These are phyloP conservation scores for Thamnophis sirtalis DNA, from an alignment of 2,113 vertebrate species.

Conservation along the genomic window DNA sequence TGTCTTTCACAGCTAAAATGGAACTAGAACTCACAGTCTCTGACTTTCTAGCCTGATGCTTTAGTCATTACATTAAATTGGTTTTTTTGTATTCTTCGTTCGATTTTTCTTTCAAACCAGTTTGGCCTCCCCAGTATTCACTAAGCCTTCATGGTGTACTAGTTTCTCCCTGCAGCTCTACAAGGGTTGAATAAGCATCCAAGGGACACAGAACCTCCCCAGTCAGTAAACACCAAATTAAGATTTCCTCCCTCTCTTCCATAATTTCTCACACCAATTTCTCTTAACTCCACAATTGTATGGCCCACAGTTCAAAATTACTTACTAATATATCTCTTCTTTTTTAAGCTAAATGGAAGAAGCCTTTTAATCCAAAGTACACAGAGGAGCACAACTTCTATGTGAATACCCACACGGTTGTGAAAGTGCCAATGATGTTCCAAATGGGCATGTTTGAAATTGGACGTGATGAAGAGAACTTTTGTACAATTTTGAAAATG, in stretches of 20 bases:
- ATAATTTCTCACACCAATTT: background rate
- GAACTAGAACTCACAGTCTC: too few relatives aligned
- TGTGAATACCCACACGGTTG: constrained; percentile 14
- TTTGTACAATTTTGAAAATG: constrained; percentile 50
- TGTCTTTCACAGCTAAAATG: too few relatives aligned
- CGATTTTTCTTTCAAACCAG: too few relatives aligned
- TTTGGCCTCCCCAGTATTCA: too few relatives aligned
- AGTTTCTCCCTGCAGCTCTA: background rate
- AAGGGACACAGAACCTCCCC: background rate
- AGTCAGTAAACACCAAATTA: background rate
- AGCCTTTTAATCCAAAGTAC: constrained; percentile 51
- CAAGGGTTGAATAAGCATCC: background rate
- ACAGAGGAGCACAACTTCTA: constrained; percentile 52
- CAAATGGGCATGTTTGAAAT: constrained; percentile 31
- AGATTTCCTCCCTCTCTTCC: background rate
- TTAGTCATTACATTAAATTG: too few relatives aligned
- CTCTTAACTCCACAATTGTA: background rate
- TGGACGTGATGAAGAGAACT: constrained; percentile 19
- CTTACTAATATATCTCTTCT: background rate
- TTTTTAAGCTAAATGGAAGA: constrained; percentile 54
- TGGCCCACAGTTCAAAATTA: background rate
- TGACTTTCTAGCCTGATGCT: too few relatives aligned
- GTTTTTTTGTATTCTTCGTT: too few relatives aligned
- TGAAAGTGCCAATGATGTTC: constrained; percentile 63
- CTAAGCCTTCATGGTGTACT: too few relatives aligned